A percentile compares a stretch with the other conserved stretches of the same genome.
phyloP scores from a whole-genome alignment of 2,888 invertebrate species.

The Melieria crassipennis region DNA sequence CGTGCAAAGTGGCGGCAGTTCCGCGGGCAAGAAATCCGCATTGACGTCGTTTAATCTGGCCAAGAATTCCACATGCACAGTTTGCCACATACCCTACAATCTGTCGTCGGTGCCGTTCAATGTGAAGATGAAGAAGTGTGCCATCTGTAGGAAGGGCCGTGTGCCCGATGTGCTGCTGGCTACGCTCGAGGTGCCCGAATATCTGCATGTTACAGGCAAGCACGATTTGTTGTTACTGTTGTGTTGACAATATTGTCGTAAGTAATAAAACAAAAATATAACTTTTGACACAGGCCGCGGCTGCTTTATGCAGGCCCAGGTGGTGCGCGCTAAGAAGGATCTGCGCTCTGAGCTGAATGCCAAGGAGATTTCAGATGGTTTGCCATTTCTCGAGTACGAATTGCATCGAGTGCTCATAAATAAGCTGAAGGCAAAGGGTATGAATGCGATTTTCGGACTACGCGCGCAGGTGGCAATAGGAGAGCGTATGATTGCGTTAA shows the following conservation, averaged over 20 bases:
- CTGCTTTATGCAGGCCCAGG: slow-evolving; percentile 78
- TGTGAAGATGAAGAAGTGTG: slow-evolving; percentile 78
- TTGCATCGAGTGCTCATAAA: slow-evolving; percentile 89
- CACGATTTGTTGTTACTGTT: background rate
- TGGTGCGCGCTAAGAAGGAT: slow-evolving; percentile 81
- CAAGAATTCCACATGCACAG: slow-evolving; percentile 53
- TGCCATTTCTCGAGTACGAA: slow-evolving; percentile 96
- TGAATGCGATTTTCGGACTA: slow-evolving; percentile 93
- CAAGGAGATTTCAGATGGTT: slow-evolving; percentile 92
- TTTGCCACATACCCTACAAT: slow-evolving; percentile 87
- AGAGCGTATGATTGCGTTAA: slow-evolving; percentile 85
- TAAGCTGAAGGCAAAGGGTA: slow-evolving; percentile 91
- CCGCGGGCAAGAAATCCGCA: slow-evolving; percentile 45
- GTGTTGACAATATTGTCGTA: background rate
- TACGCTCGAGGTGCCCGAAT: slow-evolving; percentile 86
- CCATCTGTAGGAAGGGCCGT: slow-evolving; percentile 78
- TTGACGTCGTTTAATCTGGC: slow-evolving; percentile 46
- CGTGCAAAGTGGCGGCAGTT: slow-evolving; percentile 38
- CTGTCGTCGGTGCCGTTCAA: slow-evolving; percentile 77
- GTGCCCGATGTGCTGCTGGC: slow-evolving; percentile 92
- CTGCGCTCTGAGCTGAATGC: slow-evolving; percentile 86
- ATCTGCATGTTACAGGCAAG: slow-evolving; percentile 73
- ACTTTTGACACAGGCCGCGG: slow-evolving; percentile 66
- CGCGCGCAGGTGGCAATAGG: slow-evolving; percentile 85
- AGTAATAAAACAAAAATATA: background rate